phyloP scores from a whole-genome alignment of 2,797 vertebrate species.

The Muscicapa striata region DNA sequence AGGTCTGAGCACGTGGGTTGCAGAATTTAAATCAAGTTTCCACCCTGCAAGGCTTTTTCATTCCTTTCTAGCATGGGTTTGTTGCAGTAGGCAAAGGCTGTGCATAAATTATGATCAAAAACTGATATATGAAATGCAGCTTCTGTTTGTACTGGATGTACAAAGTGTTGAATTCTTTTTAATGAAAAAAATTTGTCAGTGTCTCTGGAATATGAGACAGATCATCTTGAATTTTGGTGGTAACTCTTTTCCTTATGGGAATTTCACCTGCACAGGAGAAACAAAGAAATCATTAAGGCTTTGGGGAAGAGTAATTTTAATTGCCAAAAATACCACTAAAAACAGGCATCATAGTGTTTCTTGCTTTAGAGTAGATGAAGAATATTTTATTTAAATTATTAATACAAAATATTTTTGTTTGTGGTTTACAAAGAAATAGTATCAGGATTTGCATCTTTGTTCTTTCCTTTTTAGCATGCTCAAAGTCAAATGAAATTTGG shows the following conservation, averaged over 20 bases:
- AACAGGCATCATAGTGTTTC: not conserved
- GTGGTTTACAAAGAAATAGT: not conserved
- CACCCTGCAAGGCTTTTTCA: not conserved
- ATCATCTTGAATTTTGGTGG: slow-evolving; percentile 37
- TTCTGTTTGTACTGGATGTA: not conserved
- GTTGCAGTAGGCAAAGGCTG: not conserved
- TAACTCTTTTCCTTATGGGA: not conserved
- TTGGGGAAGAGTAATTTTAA: not conserved
- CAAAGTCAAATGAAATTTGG: slow-evolving; percentile 14
- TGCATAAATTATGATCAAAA: slow-evolving; percentile 16
- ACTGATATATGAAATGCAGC: not conserved
- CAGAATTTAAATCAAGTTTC: not conserved
- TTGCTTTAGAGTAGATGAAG: not conserved
- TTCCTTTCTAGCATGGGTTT: not conserved
- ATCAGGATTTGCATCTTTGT: slow-evolving; percentile 2
- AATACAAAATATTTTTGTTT: slow-evolving; percentile 25
- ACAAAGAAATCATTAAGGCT: not conserved
- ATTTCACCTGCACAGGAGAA: not conserved
- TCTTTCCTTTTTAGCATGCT: not conserved
- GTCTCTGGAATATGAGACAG: not conserved
- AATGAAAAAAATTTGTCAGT: slow-evolving; percentile 42
- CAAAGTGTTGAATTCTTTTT: not conserved
- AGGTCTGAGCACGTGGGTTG: not conserved
- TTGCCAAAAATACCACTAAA: not conserved
- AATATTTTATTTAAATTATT: slow-evolving; percentile 33